phyloP scores from a whole-genome alignment of 2,113 vertebrate species.

The Onychorhynchus coronatus region DNA sequence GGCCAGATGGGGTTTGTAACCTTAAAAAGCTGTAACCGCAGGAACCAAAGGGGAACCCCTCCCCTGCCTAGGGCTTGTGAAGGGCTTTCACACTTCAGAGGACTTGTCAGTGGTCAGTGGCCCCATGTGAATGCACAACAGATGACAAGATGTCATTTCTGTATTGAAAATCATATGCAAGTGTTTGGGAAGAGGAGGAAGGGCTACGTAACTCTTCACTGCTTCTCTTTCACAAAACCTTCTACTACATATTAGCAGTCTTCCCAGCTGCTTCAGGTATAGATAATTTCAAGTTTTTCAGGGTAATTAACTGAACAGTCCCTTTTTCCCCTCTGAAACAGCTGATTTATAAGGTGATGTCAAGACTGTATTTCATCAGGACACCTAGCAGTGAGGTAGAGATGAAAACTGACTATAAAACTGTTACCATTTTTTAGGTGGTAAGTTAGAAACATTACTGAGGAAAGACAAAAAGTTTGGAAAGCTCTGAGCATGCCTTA shows the following conservation, averaged over 20 bases:
- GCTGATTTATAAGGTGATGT: slow-evolving; percentile 41
- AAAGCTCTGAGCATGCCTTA: slow-evolving; percentile 29
- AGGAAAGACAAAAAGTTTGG: slow-evolving; percentile 5
- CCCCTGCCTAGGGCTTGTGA: not conserved
- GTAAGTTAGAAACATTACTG: slow-evolving; percentile 39
- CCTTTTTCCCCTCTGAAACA: not conserved
- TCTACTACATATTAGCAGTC: not conserved
- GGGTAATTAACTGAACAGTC: slow-evolving; percentile 13
- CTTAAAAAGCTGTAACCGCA: not conserved
- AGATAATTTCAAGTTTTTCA: not conserved
- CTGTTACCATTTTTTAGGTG: slow-evolving; percentile 21
- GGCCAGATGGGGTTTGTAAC: not conserved
- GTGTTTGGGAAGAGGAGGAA: not conserved
- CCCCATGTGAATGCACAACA: fast-evolving
- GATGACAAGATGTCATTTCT: not conserved
- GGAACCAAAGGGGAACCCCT: not conserved
- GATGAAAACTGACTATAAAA: slow-evolving; percentile 31
- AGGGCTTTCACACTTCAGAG: not conserved
- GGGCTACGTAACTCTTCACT: not conserved
- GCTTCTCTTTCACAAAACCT: not conserved
- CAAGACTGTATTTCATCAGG: slow-evolving; percentile 8
- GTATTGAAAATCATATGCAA: not conserved
- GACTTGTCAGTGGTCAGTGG: not conserved
- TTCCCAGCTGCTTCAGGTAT: slow-evolving; percentile 21
- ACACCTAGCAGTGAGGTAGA: not conserved